phyloP scores from a whole-genome alignment of 2,888 invertebrate species.

The Lysandra bellargus region DNA sequence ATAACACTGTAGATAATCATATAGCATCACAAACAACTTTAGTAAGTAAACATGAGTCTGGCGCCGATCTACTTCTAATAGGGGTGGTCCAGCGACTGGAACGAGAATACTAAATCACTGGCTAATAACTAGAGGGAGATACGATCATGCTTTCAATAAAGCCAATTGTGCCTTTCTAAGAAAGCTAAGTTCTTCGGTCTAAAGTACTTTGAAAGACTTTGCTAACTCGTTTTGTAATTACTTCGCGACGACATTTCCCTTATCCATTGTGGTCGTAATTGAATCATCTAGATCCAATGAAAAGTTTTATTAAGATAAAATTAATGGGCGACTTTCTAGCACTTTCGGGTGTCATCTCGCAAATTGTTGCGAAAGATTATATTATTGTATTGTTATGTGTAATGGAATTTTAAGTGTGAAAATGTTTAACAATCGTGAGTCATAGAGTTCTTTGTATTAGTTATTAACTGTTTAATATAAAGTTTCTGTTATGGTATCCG shows the following conservation, averaged over 20 bases:
- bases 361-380: slow-evolving; percentile 7
- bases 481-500: not conserved
- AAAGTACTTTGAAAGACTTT: slow-evolving; percentile 44
- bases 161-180: slow-evolving; percentile 70
- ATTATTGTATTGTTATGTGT: not conserved
- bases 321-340: slow-evolving; percentile 32
- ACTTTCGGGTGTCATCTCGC: slow-evolving; percentile 27
- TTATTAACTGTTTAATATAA: not conserved
- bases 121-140: slow-evolving; percentile 74
- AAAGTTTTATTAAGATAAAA: slow-evolving; percentile 44
- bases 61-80: slow-evolving; percentile 60
- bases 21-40: slow-evolving; percentile 35
- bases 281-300: slow-evolving; percentile 47
- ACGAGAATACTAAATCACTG: slow-evolving; percentile 67
- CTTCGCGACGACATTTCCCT: slow-evolving; percentile 57
- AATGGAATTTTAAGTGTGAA: not conserved
- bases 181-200: slow-evolving; percentile 68
- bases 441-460: not conserved
- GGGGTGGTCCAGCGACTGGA: slow-evolving; percentile 61
- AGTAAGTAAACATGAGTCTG: slow-evolving; percentile 47
- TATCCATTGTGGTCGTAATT: slow-evolving; percentile 49
- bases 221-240: slow-evolving; percentile 58
- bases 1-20: not conserved
- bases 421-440: not conserved
- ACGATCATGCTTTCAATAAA: slow-evolving; percentile 75